phyloP scores from a whole-genome alignment of 1,140 invertebrate species.

The Drosophila seguyi region DNA sequence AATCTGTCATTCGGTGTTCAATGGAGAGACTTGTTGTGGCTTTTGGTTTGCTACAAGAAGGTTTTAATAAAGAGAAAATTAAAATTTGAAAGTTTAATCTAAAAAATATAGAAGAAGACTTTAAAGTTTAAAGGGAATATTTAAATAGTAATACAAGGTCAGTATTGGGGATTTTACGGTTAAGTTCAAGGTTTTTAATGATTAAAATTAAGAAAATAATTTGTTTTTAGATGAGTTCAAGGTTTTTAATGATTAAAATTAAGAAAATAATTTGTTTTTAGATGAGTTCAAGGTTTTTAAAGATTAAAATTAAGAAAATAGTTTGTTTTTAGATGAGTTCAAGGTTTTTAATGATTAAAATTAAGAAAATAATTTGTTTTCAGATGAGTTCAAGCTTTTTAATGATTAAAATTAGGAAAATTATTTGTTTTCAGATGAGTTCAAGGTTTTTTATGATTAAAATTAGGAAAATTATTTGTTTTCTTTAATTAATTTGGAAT shows the following conservation, averaged over 20 bases:
- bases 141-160: not conserved
- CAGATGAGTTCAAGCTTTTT: too few species aligned
- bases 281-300: too few species aligned
- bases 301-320: too few species aligned
- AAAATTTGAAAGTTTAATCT: not conserved
- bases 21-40: conserved; percentile 7
- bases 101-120: too few species aligned
- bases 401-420: too few species aligned
- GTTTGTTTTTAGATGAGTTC: too few species aligned
- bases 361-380: not conserved
- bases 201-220: not conserved
- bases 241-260: not conserved
- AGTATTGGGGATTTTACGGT: not conserved
- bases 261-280: not conserved
- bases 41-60: not conserved
- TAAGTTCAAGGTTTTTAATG: not conserved
- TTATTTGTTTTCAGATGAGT: too few species aligned
- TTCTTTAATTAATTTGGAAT: too few species aligned
- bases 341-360: not conserved
- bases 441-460: not conserved
- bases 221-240: not conserved
- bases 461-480: not conserved
- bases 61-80: not conserved
- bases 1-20: conserved; percentile 8
- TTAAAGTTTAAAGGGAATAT: too few species aligned